Evolutionary conservation across 2,888 invertebrate genomes (phyloP).

Genomic region (Ophraella communa): DNA sequence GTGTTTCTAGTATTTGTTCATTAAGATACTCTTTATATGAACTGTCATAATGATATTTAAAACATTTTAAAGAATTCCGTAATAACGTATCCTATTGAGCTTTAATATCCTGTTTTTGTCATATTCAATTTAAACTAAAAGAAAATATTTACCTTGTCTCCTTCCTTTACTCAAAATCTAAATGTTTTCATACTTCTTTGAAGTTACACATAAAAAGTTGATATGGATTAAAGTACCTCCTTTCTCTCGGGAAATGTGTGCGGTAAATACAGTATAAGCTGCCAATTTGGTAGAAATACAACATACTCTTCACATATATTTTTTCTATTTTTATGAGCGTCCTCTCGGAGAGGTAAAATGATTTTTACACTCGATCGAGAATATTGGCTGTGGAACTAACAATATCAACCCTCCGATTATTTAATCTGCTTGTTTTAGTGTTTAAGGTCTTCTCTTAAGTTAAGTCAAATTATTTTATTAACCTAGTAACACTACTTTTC

Average conservation of each 20-base stretch:
- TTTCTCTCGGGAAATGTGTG: neutral
- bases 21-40: neutral
- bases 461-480: too few relatives aligned
- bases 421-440: too few relatives aligned
- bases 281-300: neutral
- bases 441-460: too few relatives aligned
- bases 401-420: too few relatives aligned
- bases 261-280: neutral
- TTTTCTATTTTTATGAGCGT: neutral
- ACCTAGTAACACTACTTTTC: too few relatives aligned
- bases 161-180: neutral
- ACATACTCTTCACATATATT: neutral
- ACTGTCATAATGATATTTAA: neutral
- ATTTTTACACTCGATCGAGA: neutral
- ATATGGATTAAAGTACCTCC: neutral
- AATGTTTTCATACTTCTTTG: neutral
- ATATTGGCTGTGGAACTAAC: neutral
- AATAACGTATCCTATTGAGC: neutral
- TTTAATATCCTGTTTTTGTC: neutral
- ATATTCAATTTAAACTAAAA: neutral
- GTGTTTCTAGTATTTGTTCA: neutral
- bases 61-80: too few relatives aligned
- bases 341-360: neutral
- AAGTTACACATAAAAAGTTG: too few relatives aligned
- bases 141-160: neutral